Evolutionary conservation across 2,113 vertebrate species (phyloP), one percentile per base, ranked within the genome.

Genomic region (Eulemur rufifrons): DNA sequence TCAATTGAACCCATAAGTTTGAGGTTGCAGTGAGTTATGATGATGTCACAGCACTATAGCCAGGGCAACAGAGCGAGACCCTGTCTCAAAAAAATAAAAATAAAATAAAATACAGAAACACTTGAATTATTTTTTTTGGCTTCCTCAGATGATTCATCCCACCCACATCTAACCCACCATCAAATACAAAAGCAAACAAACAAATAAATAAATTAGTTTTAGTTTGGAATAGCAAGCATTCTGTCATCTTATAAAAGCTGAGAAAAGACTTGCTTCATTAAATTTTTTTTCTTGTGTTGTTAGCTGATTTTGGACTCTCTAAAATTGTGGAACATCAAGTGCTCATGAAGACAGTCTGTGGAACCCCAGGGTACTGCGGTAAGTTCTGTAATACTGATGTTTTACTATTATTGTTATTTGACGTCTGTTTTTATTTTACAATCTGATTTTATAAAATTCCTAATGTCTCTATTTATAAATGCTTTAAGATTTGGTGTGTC

Each of bases 311-410:
- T 96, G 99, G 99, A 89, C 98, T 99, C 96, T 99, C 99, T 78
- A 99, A 99, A 98, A 99, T 99, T 92, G 99, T 99, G 91, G 99
- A 99, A 96, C 99, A 99, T 80, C 99, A 99, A 88, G 99, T 99
- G 92, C 99, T 99, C 92, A 99, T 99, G 99, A 99, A 99, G 98
- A 99, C 99, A 45, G 98, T 99, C 29, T 99, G 99, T 95, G 99
- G 99, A 96, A 99, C 99, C 64, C 99, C 99, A 20, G 99, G 99
- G 23, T 99, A 99, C 89, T 99, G 99, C 73, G 99, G 99, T 99
- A 99, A 8, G 99, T 97, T 81, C 52, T 96, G 96, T 95, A 39
- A 94, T 92, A 47, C 50, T 95, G 96, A 47, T 56, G 2, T 59
- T 96, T 64, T 66, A 94, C 13, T 92, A 86, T 39, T 45, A 50